Evolutionary conservation across 2,888 invertebrate species (phyloP).

Genomic region (Pediacus dermestoides): DNA sequence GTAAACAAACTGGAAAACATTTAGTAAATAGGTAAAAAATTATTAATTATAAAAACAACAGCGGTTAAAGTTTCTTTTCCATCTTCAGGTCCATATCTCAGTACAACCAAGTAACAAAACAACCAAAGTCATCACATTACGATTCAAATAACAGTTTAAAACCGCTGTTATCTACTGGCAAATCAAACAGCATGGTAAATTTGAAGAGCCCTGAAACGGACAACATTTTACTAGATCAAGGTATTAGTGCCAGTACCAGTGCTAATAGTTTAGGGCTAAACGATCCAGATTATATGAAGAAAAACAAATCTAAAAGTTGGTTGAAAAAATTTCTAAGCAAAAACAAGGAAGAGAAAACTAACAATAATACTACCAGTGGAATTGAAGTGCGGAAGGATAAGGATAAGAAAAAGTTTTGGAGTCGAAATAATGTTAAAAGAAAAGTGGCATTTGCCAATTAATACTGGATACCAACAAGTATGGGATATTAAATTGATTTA

Average conservation of each 20-base stretch:
- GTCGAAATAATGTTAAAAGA: slow-evolving; percentile 9
- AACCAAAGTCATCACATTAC: slow-evolving; percentile 13
- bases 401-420: slow-evolving; percentile 9
- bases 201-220: slow-evolving; percentile 27
- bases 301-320: slow-evolving; percentile 19
- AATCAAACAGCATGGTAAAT: slow-evolving; percentile 35
- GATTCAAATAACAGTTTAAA: slow-evolving; percentile 16
- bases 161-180: slow-evolving; percentile 30
- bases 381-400: slow-evolving; percentile 4
- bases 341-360: slow-evolving; percentile 1
- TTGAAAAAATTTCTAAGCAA: slow-evolving; percentile 25
- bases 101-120: slow-evolving; percentile 13
- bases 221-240: slow-evolving; percentile 21
- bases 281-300: slow-evolving; percentile 19
- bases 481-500: too few relatives aligned
- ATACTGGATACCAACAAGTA: too few relatives aligned
- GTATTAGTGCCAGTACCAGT: slow-evolving; percentile 29
- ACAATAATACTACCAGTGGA: slow-evolving; percentile 1
- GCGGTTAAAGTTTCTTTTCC: too few relatives aligned
- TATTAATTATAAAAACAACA: too few relatives aligned
- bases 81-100: slow-evolving; percentile 11
- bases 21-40: too few relatives aligned
- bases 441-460: slow-evolving; percentile 11
- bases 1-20: slow-evolving; percentile 12
- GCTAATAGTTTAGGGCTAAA: slow-evolving; percentile 27